phyloP scores from a whole-genome alignment of 64 coral and sea anemone genomes.

The Trachythela sp. region DNA sequence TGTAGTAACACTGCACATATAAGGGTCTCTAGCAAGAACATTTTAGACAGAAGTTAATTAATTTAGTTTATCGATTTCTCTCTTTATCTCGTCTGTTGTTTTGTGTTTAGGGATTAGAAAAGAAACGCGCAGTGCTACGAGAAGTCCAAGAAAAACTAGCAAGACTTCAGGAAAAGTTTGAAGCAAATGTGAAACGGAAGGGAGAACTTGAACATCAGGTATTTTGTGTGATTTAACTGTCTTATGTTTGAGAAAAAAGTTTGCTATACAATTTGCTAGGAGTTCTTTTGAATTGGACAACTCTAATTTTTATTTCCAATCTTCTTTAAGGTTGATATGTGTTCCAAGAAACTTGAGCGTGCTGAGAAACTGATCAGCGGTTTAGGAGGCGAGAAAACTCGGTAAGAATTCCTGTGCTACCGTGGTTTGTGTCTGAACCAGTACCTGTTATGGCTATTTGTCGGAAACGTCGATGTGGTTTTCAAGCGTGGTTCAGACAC shows the following conservation, averaged over 20 bases:
- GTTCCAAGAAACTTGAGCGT: constrained; percentile 95
- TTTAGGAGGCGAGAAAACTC: constrained; percentile 92
- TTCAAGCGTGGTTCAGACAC: too few relatives aligned
- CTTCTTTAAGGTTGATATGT: constrained; percentile 79
- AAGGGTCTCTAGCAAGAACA: too few relatives aligned
- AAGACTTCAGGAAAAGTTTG: constrained; percentile 92
- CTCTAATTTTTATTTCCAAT: neutral
- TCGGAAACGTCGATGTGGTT: neutral
- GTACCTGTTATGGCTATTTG: too few relatives aligned
- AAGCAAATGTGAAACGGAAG: constrained; percentile 94
- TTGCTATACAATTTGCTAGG: neutral
- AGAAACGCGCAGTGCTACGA: constrained; percentile 82
- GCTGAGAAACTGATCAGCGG: constrained; percentile 97
- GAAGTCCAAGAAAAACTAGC: constrained; percentile 96
- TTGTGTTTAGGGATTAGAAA: constrained; percentile 66
- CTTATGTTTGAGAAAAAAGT: too few relatives aligned
- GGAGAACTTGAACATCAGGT: constrained; percentile 96
- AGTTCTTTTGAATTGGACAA: too few relatives aligned
- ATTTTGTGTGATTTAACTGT: too few relatives aligned
- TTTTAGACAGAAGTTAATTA: too few relatives aligned
- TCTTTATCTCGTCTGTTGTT: neutral
- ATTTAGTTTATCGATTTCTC: too few relatives aligned
- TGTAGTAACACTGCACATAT: too few relatives aligned
- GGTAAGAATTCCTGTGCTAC: constrained; percentile 30
- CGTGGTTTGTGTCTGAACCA: neutral